Percentiles rank a stretch among this genome's conserved stretches.
Evolutionary conservation across 2,888 invertebrate genomes (phyloP).

Genomic region (Diabrotica balteata): DNA sequence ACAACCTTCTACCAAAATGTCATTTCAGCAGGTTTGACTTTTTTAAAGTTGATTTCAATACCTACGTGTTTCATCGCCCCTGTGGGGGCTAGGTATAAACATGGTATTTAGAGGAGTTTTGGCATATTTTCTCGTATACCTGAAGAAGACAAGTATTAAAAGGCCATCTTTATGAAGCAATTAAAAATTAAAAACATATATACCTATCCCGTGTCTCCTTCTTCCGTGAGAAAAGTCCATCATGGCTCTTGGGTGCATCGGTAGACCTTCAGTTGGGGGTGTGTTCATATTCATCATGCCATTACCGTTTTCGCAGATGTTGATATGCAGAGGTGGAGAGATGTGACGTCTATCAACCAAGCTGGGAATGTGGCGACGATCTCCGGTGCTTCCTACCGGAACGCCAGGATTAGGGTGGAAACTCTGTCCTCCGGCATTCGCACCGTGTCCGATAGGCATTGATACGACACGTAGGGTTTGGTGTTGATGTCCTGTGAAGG

Average conservation of each 20-base stretch:
- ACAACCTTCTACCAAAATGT: too few species aligned
- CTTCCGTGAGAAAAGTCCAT: slow-evolving; percentile 56
- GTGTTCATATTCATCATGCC: slow-evolving; percentile 46
- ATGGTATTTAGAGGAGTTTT: neutral
- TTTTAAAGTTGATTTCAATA: too few species aligned
- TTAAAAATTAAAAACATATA: slow-evolving; percentile 8
- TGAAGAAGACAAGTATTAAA: slow-evolving; percentile 3
- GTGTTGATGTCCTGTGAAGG: slow-evolving; percentile 39
- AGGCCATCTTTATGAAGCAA: neutral
- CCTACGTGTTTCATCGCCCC: too few species aligned
- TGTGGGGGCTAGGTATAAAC: too few species aligned
- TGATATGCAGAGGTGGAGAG: slow-evolving; percentile 65
- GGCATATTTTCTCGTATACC: neutral
- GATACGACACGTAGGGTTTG: slow-evolving; percentile 27
- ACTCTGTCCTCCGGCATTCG: slow-evolving; percentile 40
- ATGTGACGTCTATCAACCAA: slow-evolving; percentile 58
- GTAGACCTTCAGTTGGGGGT: slow-evolving; percentile 51
- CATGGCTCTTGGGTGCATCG: slow-evolving; percentile 53
- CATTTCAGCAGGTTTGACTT: too few species aligned
- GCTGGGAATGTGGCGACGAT: slow-evolving; percentile 51
- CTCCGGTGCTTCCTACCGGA: slow-evolving; percentile 44
- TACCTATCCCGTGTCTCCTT: slow-evolving; percentile 59
- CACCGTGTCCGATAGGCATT: slow-evolving; percentile 35
- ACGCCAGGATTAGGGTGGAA: slow-evolving; percentile 33
- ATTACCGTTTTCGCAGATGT: slow-evolving; percentile 61